Conservation (phyloP, 2,888 invertebrate species). For the Drosophila mulleri region DNA sequence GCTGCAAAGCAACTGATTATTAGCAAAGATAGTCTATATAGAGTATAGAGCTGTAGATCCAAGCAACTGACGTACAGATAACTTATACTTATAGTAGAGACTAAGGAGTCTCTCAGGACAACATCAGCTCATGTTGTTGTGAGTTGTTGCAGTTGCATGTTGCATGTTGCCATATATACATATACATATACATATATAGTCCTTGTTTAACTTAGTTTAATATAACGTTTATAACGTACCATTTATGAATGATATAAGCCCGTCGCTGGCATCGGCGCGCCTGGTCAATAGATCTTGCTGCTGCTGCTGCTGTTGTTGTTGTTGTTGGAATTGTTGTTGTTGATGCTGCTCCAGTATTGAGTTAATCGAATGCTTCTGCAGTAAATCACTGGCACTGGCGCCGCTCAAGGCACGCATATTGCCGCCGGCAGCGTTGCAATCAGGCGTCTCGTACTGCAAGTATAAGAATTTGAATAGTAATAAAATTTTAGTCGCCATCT, state of each 20-base stretch:
- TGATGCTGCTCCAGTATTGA: constrained; percentile 74
- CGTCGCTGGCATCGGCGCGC: constrained; percentile 67
- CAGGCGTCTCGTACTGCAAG: constrained; percentile 76
- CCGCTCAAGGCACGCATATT: constrained; percentile 77
- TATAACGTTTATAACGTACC: constrained; percentile 62
- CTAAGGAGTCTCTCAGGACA: no score
- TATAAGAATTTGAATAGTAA: constrained; percentile 47
- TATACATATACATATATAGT: not conserved
- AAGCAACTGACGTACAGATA: not conserved
- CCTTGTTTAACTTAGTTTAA: not conserved
- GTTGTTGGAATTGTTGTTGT: constrained; percentile 35
- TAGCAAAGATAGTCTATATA: not conserved
- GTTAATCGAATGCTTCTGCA: constrained; percentile 51
- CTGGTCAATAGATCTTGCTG: constrained; percentile 79
- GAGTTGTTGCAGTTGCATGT: not conserved
- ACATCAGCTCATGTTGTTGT: no score
- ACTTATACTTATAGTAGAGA: no score
- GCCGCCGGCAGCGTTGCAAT: constrained; percentile 57
- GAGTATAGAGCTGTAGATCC: not conserved
- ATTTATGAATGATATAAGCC: constrained; percentile 80
- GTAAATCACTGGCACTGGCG: constrained; percentile 64
- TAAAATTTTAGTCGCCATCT: constrained; percentile 46
- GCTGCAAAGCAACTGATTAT: not conserved
- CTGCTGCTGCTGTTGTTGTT: not conserved
- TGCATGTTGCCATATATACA: not conserved